Base-by-base conservation (phyloP, 2,888 invertebrate species). In the Patella caerulea region DNA sequence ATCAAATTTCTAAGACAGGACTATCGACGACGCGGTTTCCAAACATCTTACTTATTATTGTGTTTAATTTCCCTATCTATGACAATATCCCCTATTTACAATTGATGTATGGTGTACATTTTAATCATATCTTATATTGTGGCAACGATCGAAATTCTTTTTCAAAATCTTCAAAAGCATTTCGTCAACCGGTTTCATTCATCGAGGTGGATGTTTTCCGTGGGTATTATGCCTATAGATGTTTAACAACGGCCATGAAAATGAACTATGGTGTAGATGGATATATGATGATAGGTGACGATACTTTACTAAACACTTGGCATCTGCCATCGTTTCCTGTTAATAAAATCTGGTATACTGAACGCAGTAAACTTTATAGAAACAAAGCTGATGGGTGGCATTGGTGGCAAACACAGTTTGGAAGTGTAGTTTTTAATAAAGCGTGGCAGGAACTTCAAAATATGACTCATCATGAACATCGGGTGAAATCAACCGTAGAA, bases 191-290 rank as follows among this genome's bases (percentile, higher is more conserved):
- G 5, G 52, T 74, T 14, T 34, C 78, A 9, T 78, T 78, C 52
- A 75, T 75, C n/a, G 75, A 75, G 54, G 45, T 75, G 34, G 56
- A 71, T 69, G 70, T 65, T 2, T 29, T 65, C 19, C n/a, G 52
- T 14, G 72, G 71, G n/a, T 76, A 24, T 24, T 45, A 15, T 19
- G 59, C 45, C 56, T 53, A 72, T 17, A 59, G 15, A 12, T 85
- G 85, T 73, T 17, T 82, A n/a, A 19, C 72, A 11, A 74, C 53
- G 2, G 84, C 84, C 5, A 74, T 77, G 53, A 56, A 76, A 29
- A 80, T 85, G 82, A 71, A 75, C 17, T 80, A 83, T 76, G 81
- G 80, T 12, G 79, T 82, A 12, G 74, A 72, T 9, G 85, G 83
- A 0, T 82, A 78, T 76, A 73, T 85, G 17, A 74, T 75, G 71